Evolutionary conservation across 2,113 vertebrate species (phyloP).

Genomic region (Petaurus breviceps): DNA sequence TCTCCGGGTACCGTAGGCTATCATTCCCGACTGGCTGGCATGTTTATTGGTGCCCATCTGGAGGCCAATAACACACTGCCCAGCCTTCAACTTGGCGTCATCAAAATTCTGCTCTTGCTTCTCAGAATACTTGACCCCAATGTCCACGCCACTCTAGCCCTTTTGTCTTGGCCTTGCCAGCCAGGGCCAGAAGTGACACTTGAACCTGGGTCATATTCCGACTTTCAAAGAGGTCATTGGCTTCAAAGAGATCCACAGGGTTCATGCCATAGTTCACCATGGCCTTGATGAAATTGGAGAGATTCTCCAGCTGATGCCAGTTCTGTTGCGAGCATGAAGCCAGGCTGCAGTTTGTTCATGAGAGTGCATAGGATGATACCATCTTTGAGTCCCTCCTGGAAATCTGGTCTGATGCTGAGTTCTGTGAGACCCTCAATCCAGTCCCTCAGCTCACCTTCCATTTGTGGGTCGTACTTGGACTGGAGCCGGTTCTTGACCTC

Average conservation of each 20-base stretch:
- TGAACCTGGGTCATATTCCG: slow-evolving; percentile 97
- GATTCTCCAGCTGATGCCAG: slow-evolving; percentile 98
- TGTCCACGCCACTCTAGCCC: slow-evolving; percentile 89
- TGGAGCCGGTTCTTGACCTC: slow-evolving; percentile 89
- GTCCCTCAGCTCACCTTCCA: slow-evolving; percentile 90
- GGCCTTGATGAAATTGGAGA: slow-evolving; percentile 95
- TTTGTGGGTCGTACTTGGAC: slow-evolving; percentile 94
- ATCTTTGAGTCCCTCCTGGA: slow-evolving; percentile 94
- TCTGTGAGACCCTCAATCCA: slow-evolving; percentile 94
- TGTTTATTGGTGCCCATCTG: slow-evolving; percentile 99
- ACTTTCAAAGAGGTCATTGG: slow-evolving; percentile 94
- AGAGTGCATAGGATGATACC: slow-evolving; percentile 94
- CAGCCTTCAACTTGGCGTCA: slow-evolving; percentile 93
- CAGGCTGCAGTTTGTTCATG: slow-evolving; percentile 91
- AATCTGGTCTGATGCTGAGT: slow-evolving; percentile 88
- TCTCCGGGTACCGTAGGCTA: slow-evolving; percentile 92
- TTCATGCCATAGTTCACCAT: slow-evolving; percentile 92
- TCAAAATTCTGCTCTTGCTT: slow-evolving; percentile 92
- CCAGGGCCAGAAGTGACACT: slow-evolving; percentile 92
- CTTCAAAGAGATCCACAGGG: slow-evolving; percentile 94
- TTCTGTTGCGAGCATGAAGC: slow-evolving; percentile 90
- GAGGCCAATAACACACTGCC: slow-evolving; percentile 93
- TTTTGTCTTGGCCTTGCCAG: too few relatives aligned
- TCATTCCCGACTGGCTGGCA: slow-evolving; percentile 96
- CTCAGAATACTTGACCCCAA: slow-evolving; percentile 94